These are phyloP conservation scores for Dendrolimus punctatus DNA, from an alignment of 1,140 invertebrate genomes.

Conservation along the genomic window DNA sequence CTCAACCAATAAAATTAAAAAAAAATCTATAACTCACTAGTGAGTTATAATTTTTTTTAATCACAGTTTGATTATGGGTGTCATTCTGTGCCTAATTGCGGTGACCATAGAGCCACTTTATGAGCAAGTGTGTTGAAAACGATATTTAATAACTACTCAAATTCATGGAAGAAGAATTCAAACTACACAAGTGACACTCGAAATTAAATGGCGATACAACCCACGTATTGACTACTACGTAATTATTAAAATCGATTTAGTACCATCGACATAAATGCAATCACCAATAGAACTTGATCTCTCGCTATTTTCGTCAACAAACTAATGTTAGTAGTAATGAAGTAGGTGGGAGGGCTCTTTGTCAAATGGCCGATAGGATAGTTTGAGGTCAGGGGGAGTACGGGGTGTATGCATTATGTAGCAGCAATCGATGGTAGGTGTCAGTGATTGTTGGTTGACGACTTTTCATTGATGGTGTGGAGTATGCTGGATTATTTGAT, in stretches of 20 bases:
- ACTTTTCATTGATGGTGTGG: slow-evolving; percentile 18
- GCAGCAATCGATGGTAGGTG: slow-evolving; percentile 60
- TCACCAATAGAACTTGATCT: slow-evolving; percentile 16
- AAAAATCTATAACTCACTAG: too few species aligned
- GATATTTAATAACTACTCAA: too few species aligned
- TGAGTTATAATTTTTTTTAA: too few species aligned
- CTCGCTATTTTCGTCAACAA: background rate
- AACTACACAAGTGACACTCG: background rate
- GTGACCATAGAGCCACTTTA: too few species aligned
- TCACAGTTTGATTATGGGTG: too few species aligned
- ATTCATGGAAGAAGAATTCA: too few species aligned
- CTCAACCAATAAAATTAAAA: too few species aligned
- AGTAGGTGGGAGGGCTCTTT: slow-evolving; percentile 7
- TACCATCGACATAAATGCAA: slow-evolving; percentile 32
- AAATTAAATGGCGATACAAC: slow-evolving; percentile 10
- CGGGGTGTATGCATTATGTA: slow-evolving; percentile 62
- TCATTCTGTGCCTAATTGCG: too few species aligned
- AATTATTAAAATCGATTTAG: slow-evolving; percentile 50
- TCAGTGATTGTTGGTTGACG: slow-evolving; percentile 43
- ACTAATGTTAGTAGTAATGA: background rate
- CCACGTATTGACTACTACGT: slow-evolving; percentile 15
- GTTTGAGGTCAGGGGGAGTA: slow-evolving; percentile 23
- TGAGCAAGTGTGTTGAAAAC: too few species aligned
- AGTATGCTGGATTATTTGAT: background rate
- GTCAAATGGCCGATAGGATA: slow-evolving; percentile 21